Evolutionary conservation across 2,797 vertebrate species (phyloP).

Genomic region (Neopelma chrysocephalum): DNA sequence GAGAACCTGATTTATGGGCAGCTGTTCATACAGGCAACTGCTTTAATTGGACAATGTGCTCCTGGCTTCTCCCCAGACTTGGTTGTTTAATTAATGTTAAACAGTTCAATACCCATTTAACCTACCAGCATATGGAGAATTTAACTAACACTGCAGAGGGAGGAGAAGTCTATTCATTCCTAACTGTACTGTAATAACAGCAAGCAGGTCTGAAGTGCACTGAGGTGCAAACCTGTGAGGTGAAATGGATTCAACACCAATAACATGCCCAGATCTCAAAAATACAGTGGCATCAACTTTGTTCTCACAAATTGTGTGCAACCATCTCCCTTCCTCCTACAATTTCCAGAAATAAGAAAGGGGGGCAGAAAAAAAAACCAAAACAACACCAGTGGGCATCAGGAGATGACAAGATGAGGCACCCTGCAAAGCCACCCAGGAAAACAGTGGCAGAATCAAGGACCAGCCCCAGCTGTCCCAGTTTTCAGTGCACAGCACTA

Average conservation of each 20-base stretch:
- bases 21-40: slow-evolving; percentile 13
- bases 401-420: background rate
- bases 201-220: background rate
- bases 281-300: rapidly evolving
- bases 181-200: background rate
- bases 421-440: background rate
- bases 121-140: slow-evolving; percentile 18
- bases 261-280: background rate
- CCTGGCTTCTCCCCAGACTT: slow-evolving; percentile 37
- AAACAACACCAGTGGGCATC: no score
- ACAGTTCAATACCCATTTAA: slow-evolving; percentile 40
- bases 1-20: slow-evolving; percentile 44
- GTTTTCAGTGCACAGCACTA: rapidly evolving
- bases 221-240: background rate
- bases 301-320: background rate
- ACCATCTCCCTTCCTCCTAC: background rate
- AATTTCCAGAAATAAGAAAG: background rate
- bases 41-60: slow-evolving; percentile 36
- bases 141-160: background rate
- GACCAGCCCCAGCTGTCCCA: background rate
- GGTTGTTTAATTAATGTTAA: slow-evolving; percentile 56
- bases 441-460: background rate
- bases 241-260: background rate
- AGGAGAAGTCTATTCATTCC: background rate
- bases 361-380: rapidly evolving